Conservation (phyloP, 2,113 vertebrate genomes). For the Caretta caretta region DNA sequence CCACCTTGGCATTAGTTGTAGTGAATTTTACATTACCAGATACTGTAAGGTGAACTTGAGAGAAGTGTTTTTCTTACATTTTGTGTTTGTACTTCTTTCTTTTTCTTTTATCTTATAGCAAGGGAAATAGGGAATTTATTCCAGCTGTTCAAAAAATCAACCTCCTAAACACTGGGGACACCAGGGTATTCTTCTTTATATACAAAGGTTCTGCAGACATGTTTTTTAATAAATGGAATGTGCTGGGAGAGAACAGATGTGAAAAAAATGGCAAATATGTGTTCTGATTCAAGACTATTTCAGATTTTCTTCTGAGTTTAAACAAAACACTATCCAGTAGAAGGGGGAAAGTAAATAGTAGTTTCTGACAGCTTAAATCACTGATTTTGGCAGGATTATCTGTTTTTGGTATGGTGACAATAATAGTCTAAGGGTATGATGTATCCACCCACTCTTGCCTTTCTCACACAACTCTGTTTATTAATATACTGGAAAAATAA, state of each 20-base stretch:
- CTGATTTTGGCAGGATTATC: constrained; percentile 16
- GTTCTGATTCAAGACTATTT: background rate
- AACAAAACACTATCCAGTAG: background rate
- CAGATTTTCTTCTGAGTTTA: background rate
- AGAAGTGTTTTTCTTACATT: background rate
- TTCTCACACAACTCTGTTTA: constrained; percentile 6
- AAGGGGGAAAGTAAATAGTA: constrained; percentile 21
- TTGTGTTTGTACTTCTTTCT: fast-evolving
- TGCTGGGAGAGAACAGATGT: background rate
- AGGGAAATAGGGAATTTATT: background rate
- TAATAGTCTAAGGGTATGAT: background rate
- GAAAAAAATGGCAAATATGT: background rate
- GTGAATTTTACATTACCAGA: background rate
- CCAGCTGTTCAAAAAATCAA: background rate
- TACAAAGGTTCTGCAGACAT: background rate
- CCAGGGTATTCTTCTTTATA: background rate
- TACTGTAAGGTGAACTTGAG: fast-evolving
- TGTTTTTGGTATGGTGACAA: background rate
- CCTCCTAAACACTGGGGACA: background rate
- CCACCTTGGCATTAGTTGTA: background rate
- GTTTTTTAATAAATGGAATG: constrained; percentile 22
- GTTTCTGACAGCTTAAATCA: constrained; percentile 5
- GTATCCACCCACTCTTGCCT: background rate
- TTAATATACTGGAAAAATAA: background rate
- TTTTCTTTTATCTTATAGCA: background rate